Base-by-base conservation (phyloP, 2,888 invertebrate species). In the Rhimphoctona megacephalus region DNA sequence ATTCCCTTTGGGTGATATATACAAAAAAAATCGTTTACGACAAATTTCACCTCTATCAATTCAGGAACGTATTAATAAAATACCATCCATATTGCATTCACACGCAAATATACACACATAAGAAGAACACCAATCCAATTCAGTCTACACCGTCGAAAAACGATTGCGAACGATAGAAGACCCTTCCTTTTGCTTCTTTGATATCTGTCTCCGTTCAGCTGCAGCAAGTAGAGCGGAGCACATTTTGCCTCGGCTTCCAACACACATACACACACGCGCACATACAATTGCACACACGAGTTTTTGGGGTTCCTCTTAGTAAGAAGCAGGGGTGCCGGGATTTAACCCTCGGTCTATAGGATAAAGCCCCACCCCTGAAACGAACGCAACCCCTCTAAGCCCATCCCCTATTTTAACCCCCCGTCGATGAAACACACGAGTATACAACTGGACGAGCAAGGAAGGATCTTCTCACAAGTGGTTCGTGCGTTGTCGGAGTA, bases 291-390 rank as follows among this genome's bases (percentile, higher is more conserved):
- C 61, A 57, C n/a, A 46, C 43, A 69, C 69, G 57, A 57, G 64
- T 79, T 69, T 79, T 79, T 79, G 73, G 78, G 72, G 69, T 72
- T 57, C 52, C 69, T 64, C 39, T 74, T 25, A 30, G 66, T 85
- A 73, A 77, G 85, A 81, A 73, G 72, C 77, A 76, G 82, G 90
- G 87, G 72, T 85, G 84, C 80, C 81, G 54, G 74, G 79, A 54
- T 85, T 87, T 86, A 86, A 86, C 86, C 86, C 86, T 86, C 86
- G 79, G 84, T 64, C 69, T 70, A 81, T 66, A 39, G 67, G 77
- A 78, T 74, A 46, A 86, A 85, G 93, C 94, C 94, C 94, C 94
- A 94, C 94, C 94, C 78, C 89, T 87, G 52, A 36, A 57, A 76
- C 46, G 61, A 78, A 80, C 78, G 88, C 89, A 87, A 66, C 66